A percentile compares a stretch with the other conserved stretches of the same genome.
Evolutionary conservation across 2,113 vertebrate species (phyloP).

Genomic region (Archocentrus centrarchus): DNA sequence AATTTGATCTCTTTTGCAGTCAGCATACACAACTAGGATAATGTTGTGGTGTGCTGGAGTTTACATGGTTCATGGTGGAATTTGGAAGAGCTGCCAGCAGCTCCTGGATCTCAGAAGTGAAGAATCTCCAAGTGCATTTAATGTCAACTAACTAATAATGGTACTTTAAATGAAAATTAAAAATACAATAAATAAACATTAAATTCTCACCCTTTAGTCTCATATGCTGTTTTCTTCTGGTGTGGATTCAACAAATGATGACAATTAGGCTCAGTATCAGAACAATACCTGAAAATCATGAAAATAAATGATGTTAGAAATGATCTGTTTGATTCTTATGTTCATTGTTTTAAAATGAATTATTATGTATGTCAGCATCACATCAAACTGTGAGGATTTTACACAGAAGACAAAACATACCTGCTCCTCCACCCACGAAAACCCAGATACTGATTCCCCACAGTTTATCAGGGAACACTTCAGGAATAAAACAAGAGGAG

Average conservation of each 20-base stretch:
- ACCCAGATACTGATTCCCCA: conserved; percentile 40
- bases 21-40: not conserved
- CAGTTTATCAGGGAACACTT: accelerated
- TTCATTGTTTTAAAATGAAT: not conserved
- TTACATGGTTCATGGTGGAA: too few species aligned
- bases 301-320: not conserved
- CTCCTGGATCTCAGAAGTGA: too few species aligned
- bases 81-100: too few species aligned
- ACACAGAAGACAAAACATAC: conserved; percentile 14
- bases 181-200: not conserved
- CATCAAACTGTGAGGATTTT: not conserved
- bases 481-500: not conserved
- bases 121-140: too few species aligned
- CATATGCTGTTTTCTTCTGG: conserved; percentile 9
- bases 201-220: conserved; percentile 19
- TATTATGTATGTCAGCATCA: not conserved
- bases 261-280: conserved; percentile 44
- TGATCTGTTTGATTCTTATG: not conserved
- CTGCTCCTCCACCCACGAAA: conserved; percentile 45
- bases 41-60: not conserved
- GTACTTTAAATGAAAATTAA: not conserved
- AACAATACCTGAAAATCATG: conserved; percentile 51
- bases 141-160: too few species aligned
- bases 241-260: conserved; percentile 33
- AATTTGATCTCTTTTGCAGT: not conserved